Percentiles rank a stretch among this genome's conserved stretches.
These are phyloP conservation scores for Pandemis corylana DNA, from an alignment of 2,888 invertebrate species.

Conservation along the genomic window DNA sequence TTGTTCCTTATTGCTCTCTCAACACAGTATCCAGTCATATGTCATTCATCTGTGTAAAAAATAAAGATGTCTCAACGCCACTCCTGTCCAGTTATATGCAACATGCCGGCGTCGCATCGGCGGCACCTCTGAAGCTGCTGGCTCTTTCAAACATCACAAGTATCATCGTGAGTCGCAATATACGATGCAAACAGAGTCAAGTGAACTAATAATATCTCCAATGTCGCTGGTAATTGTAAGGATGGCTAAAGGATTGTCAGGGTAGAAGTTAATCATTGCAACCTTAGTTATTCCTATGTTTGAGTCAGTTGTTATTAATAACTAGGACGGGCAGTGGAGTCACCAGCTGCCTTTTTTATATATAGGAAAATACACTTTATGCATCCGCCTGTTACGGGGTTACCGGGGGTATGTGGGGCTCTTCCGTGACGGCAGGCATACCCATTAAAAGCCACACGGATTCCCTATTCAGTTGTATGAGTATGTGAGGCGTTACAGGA, in stretches of 20 bases:
- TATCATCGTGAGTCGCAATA: slow-evolving; percentile 33
- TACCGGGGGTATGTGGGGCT: background rate
- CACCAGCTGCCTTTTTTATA: no score
- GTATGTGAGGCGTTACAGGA: no score
- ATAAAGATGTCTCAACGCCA: slow-evolving; percentile 44
- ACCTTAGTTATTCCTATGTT: background rate
- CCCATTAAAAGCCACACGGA: no score
- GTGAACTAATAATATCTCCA: slow-evolving; percentile 30
- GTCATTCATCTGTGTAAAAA: background rate
- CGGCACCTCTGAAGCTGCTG: slow-evolving; percentile 60
- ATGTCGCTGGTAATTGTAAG: slow-evolving; percentile 23
- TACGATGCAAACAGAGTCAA: slow-evolving; percentile 30
- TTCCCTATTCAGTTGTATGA: no score
- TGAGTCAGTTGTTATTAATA: background rate
- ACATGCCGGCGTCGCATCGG: slow-evolving; percentile 50
- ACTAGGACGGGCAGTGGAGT: no score
- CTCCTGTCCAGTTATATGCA: slow-evolving; percentile 37
- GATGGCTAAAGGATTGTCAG: slow-evolving; percentile 3
- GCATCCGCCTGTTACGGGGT: no score
- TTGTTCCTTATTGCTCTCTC: no score
- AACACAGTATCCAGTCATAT: no score
- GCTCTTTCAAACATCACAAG: slow-evolving; percentile 27
- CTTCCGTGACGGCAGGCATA: no score
- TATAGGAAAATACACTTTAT: no score
- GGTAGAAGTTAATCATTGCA: background rate